A percentile compares a stretch with the other conserved stretches of the same genome.
Conservation (phyloP, 2,797 vertebrate genomes). For the Lagodon rhomboides region DNA sequence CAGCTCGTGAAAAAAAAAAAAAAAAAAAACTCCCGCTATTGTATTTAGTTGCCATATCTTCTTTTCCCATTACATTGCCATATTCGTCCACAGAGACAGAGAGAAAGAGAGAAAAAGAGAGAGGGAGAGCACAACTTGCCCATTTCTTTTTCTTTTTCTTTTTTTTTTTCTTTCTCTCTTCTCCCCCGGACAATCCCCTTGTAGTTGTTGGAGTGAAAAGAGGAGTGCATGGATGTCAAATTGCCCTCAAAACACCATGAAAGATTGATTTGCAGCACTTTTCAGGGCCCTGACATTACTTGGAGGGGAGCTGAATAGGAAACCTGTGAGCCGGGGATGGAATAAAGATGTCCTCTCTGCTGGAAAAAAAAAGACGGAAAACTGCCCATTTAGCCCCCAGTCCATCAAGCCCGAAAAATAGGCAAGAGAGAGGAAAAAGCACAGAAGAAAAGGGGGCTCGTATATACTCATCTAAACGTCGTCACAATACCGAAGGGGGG, state of each 20-base stretch:
- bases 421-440: slow-evolving; percentile 86
- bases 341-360: slow-evolving; percentile 97
- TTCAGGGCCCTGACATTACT: slow-evolving; percentile 91
- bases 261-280: slow-evolving; percentile 97
- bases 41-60: slow-evolving; percentile 83
- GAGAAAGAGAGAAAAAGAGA: slow-evolving; percentile 30
- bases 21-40: slow-evolving; percentile 66
- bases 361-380: slow-evolving; percentile 84
- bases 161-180: too few species aligned
- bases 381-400: slow-evolving; percentile 91
- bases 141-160: slow-evolving; percentile 67
- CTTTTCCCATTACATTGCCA: slow-evolving; percentile 82
- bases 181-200: slow-evolving; percentile 86
- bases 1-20: slow-evolving; percentile 58
- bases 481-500: slow-evolving; percentile 88
- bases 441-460: slow-evolving; percentile 83
- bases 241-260: slow-evolving; percentile 93
- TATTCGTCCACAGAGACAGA: slow-evolving; percentile 65
- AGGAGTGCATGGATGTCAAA: slow-evolving; percentile 91
- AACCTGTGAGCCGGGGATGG: slow-evolving; percentile 89
- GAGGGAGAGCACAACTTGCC: slow-evolving; percentile 77
- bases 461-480: slow-evolving; percentile 91
- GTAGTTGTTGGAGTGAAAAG: slow-evolving; percentile 87
- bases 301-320: slow-evolving; percentile 89
- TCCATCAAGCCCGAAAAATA: slow-evolving; percentile 93